phyloP scores from a whole-genome alignment of 2,888 invertebrate species.

The Alviniconcha strummeri region DNA sequence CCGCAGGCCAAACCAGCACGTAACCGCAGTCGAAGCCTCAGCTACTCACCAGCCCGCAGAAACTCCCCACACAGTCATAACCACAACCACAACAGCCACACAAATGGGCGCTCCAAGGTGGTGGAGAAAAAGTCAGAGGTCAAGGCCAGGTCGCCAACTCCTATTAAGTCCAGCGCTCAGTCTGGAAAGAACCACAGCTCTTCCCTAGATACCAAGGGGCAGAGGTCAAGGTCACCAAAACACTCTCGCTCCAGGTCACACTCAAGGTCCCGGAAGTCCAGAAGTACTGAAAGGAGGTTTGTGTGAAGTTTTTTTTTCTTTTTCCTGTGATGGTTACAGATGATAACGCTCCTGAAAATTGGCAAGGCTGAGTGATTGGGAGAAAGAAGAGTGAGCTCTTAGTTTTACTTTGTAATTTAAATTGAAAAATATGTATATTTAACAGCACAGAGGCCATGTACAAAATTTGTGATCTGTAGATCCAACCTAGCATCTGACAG shows the following conservation, averaged over 20 bases:
- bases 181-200: conserved; percentile 14
- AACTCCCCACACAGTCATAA: not conserved
- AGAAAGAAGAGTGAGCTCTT: too few relatives aligned
- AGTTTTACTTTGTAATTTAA: too few relatives aligned
- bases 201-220: not conserved
- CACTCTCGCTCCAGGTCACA: conserved; percentile 22
- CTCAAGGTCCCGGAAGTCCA: conserved; percentile 28
- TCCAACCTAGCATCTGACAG: too few relatives aligned
- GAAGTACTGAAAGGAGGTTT: conserved; percentile 28
- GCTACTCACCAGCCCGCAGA: conserved; percentile 22
- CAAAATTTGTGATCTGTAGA: too few relatives aligned
- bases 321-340: conserved; percentile 35
- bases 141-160: conserved; percentile 14
- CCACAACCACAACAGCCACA: not conserved
- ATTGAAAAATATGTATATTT: too few relatives aligned
- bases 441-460: too few relatives aligned
- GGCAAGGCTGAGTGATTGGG: too few relatives aligned
- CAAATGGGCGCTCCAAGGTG: conserved; percentile 7
- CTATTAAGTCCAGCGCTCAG: not conserved
- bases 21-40: conserved; percentile 20
- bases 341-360: too few relatives aligned
- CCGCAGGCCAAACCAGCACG: not conserved
- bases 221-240: conserved; percentile 25
- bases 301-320: conserved; percentile 61
- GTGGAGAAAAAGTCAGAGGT: not conserved